A percentile compares a stretch with the other conserved stretches of the same genome.
phyloP scores from a whole-genome alignment of 1,140 invertebrate species.

The Neotoxoptera formosana region DNA sequence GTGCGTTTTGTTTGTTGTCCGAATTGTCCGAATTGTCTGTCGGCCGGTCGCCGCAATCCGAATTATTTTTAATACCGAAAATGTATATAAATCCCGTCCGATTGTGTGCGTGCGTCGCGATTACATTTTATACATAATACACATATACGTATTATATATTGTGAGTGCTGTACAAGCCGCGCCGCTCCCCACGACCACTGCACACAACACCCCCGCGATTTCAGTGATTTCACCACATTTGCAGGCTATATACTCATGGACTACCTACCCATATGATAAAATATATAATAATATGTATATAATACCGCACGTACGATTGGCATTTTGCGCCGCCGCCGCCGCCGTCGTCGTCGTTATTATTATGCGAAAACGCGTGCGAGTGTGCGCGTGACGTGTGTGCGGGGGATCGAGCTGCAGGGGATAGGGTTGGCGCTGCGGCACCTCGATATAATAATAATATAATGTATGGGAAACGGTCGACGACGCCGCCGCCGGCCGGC shows the following conservation, averaged over 20 bases:
- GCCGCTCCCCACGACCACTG: background rate
- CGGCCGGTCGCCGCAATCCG: conserved; percentile 32
- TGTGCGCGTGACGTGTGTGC: background rate
- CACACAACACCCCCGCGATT: conserved; percentile 15
- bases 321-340: background rate
- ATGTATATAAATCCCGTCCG: conserved; percentile 46
- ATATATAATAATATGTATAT: background rate
- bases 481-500: no score
- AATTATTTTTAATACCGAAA: conserved; percentile 53
- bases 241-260: no score
- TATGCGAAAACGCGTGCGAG: conserved; percentile 7
- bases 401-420: background rate
- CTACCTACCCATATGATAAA: background rate
- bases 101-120: conserved; percentile 16
- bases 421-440: conserved; percentile 28
- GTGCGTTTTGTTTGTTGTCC: background rate
- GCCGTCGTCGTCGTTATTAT: background rate
- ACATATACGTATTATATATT: background rate
- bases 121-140: background rate
- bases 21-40: conserved; percentile 36
- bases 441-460: background rate
- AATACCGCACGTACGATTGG: background rate
- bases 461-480: conserved; percentile 10
- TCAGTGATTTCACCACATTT: background rate
- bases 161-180: background rate